Conservation (phyloP, 2,797 vertebrate species). For the Eptatretus atami region DNA sequence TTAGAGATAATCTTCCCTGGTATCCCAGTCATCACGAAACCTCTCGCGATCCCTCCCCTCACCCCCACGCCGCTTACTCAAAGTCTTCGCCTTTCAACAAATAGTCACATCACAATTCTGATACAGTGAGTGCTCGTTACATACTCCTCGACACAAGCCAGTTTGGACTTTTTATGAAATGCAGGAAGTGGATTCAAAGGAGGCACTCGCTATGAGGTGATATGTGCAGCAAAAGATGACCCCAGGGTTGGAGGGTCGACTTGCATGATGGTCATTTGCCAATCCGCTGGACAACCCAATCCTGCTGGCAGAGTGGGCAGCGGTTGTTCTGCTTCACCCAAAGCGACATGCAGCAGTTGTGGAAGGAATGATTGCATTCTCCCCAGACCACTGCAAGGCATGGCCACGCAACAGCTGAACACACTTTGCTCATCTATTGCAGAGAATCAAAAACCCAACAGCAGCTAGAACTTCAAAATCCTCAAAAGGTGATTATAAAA, state of each 20-base stretch:
- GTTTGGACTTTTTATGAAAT: background rate
- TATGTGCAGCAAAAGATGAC: too few species aligned
- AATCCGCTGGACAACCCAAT: slow-evolving; percentile 98
- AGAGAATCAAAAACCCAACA: too few species aligned
- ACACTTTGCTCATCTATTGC: too few species aligned
- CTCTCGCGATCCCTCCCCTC: background rate
- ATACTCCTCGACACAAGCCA: background rate
- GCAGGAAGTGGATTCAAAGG: too few species aligned
- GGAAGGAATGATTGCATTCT: slow-evolving; percentile 97
- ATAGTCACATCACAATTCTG: background rate
- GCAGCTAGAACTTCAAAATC: too few species aligned
- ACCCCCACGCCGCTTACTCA: background rate
- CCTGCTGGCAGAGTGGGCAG: slow-evolving; percentile 91
- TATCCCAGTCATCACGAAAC: background rate
- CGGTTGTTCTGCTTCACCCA: slow-evolving; percentile 99
- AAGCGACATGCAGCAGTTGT: slow-evolving; percentile 98
- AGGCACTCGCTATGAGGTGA: too few species aligned
- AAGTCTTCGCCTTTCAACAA: background rate
- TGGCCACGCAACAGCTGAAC: too few species aligned
- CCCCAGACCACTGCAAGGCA: slow-evolving; percentile 59
- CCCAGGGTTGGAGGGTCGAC: background rate
- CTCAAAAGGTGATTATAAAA: too few species aligned
- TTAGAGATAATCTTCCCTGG: too few species aligned
- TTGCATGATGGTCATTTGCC: slow-evolving; percentile 32
- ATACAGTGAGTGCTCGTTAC: background rate